These are phyloP conservation scores for Hippopotamus amphibius DNA, from an alignment of 2,113 vertebrate species.

Conservation along the genomic window DNA sequence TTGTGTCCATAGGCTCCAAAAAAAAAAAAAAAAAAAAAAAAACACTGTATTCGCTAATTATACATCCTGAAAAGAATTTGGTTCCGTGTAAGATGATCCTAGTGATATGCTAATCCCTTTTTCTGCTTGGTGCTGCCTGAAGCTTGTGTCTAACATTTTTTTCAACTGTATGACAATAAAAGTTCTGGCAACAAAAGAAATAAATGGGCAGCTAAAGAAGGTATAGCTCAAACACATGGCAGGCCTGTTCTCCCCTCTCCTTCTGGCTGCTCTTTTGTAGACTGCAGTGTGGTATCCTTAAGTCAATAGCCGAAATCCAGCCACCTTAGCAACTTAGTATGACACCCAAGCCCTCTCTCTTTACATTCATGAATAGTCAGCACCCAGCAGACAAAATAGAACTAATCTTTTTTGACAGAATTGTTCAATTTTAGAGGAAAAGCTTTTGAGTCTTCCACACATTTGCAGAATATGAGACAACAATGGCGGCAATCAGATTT, in stretches of 20 bases:
- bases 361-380: conserved; percentile 94
- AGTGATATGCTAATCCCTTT: conserved; percentile 93
- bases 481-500: conserved; percentile 85
- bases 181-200: conserved; percentile 92
- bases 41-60: conserved; percentile 90
- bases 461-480: conserved; percentile 88
- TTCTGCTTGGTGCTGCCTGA: conserved; percentile 91
- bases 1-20: conserved; percentile 79
- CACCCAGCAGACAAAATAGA: conserved; percentile 93
- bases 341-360: conserved; percentile 91
- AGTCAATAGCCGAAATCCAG: conserved; percentile 91
- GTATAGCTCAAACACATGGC: conserved; percentile 91
- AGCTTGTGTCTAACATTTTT: conserved; percentile 91
- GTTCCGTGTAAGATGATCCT: conserved; percentile 93
- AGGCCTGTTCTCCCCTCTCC: conserved; percentile 87
- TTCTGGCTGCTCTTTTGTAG: conserved; percentile 92
- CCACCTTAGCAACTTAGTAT: conserved; percentile 92
- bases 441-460: conserved; percentile 89
- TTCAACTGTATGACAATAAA: conserved; percentile 94
- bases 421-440: conserved; percentile 92
- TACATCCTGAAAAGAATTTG: conserved; percentile 93
- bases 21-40: conserved; percentile 61
- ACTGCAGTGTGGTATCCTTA: conserved; percentile 88
- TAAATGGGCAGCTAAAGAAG: conserved; percentile 91
- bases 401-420: conserved; percentile 95